Evolutionary conservation across 2,113 vertebrate genomes (phyloP).

Genomic region (Prionailurus bengalensis): DNA sequence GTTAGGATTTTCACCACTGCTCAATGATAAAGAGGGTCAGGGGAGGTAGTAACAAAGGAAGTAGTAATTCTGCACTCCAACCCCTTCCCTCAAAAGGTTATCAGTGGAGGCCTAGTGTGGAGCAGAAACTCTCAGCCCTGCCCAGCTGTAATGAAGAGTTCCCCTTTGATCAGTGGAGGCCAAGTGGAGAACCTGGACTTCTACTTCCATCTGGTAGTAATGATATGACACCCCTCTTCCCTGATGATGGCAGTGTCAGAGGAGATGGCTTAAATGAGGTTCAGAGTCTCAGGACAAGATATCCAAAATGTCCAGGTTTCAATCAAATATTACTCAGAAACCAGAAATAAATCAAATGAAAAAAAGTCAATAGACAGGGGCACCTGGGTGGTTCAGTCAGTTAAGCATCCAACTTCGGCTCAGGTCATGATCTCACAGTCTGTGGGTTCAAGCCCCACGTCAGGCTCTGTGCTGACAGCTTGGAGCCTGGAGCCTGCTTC

Average conservation of each 20-base stretch:
- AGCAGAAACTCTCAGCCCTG: neutral
- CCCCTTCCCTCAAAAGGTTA: neutral
- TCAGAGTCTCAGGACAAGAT: neutral
- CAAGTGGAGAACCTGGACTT: neutral
- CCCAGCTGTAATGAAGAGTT: neutral
- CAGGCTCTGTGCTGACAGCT: neutral
- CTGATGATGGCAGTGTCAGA: neutral
- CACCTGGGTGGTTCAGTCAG: neutral
- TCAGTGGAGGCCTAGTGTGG: neutral
- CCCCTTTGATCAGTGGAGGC: neutral
- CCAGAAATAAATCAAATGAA: neutral
- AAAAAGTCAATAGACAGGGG: neutral
- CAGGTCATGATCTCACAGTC: neutral
- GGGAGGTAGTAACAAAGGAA: neutral
- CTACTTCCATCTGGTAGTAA: neutral
- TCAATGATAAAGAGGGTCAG: neutral
- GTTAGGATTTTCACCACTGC: neutral
- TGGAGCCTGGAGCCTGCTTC: neutral
- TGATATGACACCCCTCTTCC: neutral
- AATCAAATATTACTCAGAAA: slow-evolving; percentile 14
- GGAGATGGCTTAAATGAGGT: neutral
- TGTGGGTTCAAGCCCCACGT: neutral
- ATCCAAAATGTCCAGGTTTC: neutral
- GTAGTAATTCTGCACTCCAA: neutral
- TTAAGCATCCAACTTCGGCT: neutral